Percentiles rank a stretch among this genome's conserved stretches.
phyloP scores from a whole-genome alignment of 2,113 vertebrate species.

The Melospiza georgiana region DNA sequence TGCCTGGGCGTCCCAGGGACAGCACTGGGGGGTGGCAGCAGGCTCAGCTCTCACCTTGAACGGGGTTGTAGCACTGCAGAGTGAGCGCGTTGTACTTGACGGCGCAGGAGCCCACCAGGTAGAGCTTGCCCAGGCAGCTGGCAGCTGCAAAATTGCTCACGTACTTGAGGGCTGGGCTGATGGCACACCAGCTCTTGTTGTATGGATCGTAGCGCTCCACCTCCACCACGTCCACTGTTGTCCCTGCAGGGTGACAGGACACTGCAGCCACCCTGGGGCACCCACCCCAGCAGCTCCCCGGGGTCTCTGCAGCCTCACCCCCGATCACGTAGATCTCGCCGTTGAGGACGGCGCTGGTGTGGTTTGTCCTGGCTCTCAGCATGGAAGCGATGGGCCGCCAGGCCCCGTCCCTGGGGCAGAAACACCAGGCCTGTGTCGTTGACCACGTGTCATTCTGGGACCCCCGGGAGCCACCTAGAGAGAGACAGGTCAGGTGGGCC shows the following conservation, averaged over 20 bases:
- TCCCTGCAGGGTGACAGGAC: constrained; percentile 71
- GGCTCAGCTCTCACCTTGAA: constrained; percentile 81
- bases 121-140: constrained; percentile 87
- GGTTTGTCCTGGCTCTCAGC: constrained; percentile 92
- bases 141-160: constrained; percentile 92
- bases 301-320: constrained; percentile 72
- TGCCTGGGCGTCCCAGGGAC: neutral
- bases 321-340: constrained; percentile 95
- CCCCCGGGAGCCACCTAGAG: constrained; percentile 89
- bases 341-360: constrained; percentile 85
- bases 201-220: constrained; percentile 94
- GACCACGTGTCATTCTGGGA: constrained; percentile 92
- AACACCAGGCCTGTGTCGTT: constrained; percentile 92
- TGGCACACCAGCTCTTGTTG: constrained; percentile 83
- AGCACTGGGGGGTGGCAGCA: fast-evolving
- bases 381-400: constrained; percentile 91
- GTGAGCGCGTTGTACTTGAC: constrained; percentile 93
- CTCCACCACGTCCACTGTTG: constrained; percentile 82
- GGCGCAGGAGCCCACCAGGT: constrained; percentile 94
- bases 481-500: neutral
- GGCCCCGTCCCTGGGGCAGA: constrained; percentile 82
- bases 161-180: constrained; percentile 87
- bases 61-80: constrained; percentile 96
- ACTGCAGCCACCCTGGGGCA: neutral
- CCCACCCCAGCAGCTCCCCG: fast-evolving